Evolutionary conservation across 2,888 invertebrate species (phyloP), one percentile per base, ranked within the genome.

Genomic region (Thalpophila matura): DNA sequence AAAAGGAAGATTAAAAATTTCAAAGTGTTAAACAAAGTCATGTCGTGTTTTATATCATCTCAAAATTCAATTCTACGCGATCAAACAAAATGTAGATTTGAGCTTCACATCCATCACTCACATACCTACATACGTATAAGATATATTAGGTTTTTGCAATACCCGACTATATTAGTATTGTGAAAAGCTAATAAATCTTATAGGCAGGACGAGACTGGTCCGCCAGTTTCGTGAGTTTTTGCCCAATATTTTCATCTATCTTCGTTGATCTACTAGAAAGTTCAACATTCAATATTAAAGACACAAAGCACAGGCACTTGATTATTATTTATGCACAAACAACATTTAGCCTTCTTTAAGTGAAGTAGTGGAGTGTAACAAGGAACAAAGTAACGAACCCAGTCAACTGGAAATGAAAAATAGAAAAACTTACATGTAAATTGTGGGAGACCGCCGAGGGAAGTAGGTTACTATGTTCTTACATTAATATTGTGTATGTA

Each of bases 381-480:
- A 40, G 38, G 29, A 59, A 31, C 35, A 53, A 47, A 40, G 38
- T 24, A 59, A 31, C 35, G 49, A 47, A 26, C 37, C 20, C 50
- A 67, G 16, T 73, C 68, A 54, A 59, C 51, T 62, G 68, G 74
- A 74, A 74, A 77, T 53, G 37, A 58, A 67, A 71, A 74, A 59
- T 61, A 42, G 64, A 51, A 38, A 56, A 57, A 43, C 42, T 49
- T 61, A 27, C 45, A 62, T 63, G 68, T 57, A 62, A 77, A 74
- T 55, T 56, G 35, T 58, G 60, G 35, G 46, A 56, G 42, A 27
- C 37, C 42, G 40, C 26, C 10, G 27, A 61, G 54, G 37, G 54
- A 75, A 72, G 42, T 79, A 20, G 72, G 76, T 76, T 67, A 75
- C 71, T 72, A 33, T 67, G 56, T 77, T 60, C 38, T 40, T 61